Percentiles rank a stretch among this genome's conserved stretches.
Conservation (phyloP, 2,113 vertebrate genomes). For the Oncorhynchus nerka region DNA sequence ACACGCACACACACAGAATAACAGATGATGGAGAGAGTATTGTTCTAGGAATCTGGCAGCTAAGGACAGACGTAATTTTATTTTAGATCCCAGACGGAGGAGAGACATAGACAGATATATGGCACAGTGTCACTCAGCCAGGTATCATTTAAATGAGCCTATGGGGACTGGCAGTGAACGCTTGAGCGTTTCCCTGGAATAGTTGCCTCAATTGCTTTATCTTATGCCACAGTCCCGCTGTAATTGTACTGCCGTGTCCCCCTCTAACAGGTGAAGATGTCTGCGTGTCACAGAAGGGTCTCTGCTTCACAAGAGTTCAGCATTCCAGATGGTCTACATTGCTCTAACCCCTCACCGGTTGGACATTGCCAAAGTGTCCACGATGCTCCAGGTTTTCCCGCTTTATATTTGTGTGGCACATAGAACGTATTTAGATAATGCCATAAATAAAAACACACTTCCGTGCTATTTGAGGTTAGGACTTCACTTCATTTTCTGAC, state of each 20-base stretch:
- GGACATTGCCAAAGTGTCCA: not conserved
- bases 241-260: not conserved
- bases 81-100: not conserved
- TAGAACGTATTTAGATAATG: not conserved
- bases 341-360: no score
- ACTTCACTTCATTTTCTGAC: not conserved
- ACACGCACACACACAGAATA: no score
- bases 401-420: not conserved
- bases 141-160: constrained; percentile 4
- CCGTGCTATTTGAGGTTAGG: not conserved
- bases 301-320: not conserved
- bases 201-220: not conserved
- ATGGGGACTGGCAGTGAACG: not conserved
- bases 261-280: not conserved
- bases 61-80: constrained; percentile 15
- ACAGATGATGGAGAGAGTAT: constrained; percentile 21
- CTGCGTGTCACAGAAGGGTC: not conserved
- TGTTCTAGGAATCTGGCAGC: constrained; percentile 22
- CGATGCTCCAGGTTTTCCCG: not conserved
- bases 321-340: not conserved
- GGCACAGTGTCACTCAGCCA: constrained; percentile 25
- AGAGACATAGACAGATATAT: not conserved
- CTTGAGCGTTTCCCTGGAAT: not conserved
- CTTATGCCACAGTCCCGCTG: not conserved
- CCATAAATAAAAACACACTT: not conserved